Conservation (phyloP, 2,888 invertebrate species). For the Amiota communis region DNA sequence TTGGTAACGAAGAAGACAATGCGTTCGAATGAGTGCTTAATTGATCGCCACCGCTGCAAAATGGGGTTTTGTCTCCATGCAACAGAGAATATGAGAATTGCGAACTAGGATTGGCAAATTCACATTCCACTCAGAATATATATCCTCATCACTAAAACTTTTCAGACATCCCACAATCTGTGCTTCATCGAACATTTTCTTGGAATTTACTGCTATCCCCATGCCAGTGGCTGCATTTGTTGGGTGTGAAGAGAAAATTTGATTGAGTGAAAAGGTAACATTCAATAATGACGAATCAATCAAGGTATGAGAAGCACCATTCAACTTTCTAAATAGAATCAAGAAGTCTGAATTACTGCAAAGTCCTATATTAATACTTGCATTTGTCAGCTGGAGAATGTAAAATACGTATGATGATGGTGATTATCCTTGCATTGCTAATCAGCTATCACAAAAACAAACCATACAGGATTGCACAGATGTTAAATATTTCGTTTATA, state of each 20-base stretch:
- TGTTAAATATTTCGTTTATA: no score
- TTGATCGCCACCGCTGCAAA: slow-evolving; percentile 58
- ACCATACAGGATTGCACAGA: no score
- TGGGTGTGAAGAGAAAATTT: slow-evolving; percentile 81
- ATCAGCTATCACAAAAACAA: no score
- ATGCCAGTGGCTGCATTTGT: slow-evolving; percentile 72
- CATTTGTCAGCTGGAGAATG: no score
- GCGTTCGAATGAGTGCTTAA: slow-evolving; percentile 75
- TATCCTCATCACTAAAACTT: slow-evolving; percentile 92
- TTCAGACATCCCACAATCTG: slow-evolving; percentile 97
- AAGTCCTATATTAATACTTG: no score
- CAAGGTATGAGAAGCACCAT: no score
- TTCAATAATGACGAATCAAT: slow-evolving; percentile 88
- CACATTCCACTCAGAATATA: slow-evolving; percentile 91
- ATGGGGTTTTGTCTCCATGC: slow-evolving; percentile 52
- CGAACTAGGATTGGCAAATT: slow-evolving; percentile 74
- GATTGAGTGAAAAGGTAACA: slow-evolving; percentile 91
- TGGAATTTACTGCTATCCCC: slow-evolving; percentile 80
- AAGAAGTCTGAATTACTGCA: no score
- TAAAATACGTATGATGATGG: no score
- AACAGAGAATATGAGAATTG: slow-evolving; percentile 29
- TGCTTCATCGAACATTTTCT: slow-evolving; percentile 99
- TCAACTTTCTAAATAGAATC: no score
- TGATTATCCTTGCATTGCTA: no score
- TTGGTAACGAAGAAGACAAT: slow-evolving; percentile 75